Evolutionary conservation across 2,797 vertebrate species (phyloP).

Genomic region (Chanos chanos): DNA sequence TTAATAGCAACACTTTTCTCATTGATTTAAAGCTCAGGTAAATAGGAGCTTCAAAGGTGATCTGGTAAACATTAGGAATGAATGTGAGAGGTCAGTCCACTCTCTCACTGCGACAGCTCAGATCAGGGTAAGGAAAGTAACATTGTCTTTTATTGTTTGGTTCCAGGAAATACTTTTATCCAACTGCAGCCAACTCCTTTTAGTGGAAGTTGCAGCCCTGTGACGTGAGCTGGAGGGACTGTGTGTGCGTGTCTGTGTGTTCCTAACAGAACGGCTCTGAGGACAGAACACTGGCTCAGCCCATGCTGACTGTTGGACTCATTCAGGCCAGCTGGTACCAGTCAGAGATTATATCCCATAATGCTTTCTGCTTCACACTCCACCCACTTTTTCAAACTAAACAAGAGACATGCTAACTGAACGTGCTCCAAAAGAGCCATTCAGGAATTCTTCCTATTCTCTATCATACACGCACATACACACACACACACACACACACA

Average conservation of each 20-base stretch:
- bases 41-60: too few species aligned
- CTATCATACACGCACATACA: neutral
- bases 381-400: conserved; percentile 13
- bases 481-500: conserved; percentile 10
- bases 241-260: neutral
- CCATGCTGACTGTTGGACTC: conserved; percentile 4
- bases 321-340: conserved; percentile 47
- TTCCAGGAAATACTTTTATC: conserved; percentile 19
- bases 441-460: neutral
- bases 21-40: too few species aligned
- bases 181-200: neutral
- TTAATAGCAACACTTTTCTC: too few species aligned
- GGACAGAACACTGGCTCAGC: too few species aligned
- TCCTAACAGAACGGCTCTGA: conserved; percentile 9
- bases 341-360: conserved; percentile 49
- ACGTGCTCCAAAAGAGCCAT: conserved; percentile 17
- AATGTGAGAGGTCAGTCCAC: too few species aligned
- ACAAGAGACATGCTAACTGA: conserved; percentile 11
- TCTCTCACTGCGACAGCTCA: conserved; percentile 31
- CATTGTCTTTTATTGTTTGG: conserved; percentile 31
- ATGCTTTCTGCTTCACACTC: conserved; percentile 26
- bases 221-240: neutral
- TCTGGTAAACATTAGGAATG: too few species aligned
- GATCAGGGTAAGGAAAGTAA: conserved; percentile 33
- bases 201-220: neutral